A percentile compares a stretch with the other conserved stretches of the same genome.
These are phyloP conservation scores for Calephelis perditalis DNA, from an alignment of 2,888 invertebrate species.

Conservation along the genomic window DNA sequence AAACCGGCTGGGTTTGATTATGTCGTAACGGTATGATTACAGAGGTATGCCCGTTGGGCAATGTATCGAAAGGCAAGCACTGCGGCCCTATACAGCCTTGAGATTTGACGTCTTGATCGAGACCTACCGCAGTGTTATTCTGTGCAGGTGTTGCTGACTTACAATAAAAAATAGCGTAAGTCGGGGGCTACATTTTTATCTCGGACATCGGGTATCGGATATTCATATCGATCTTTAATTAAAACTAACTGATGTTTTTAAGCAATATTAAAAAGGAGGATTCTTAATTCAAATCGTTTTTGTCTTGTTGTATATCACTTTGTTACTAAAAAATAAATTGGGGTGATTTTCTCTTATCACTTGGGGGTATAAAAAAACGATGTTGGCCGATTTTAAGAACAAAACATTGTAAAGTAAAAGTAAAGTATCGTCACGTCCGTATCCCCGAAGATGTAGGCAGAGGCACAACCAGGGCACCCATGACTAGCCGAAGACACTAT, in stretches of 20 bases:
- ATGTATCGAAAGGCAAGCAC: constrained; percentile 57
- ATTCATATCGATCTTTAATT: constrained; percentile 49
- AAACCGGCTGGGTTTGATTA: constrained; percentile 30
- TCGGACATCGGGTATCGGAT: constrained; percentile 38
- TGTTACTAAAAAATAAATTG: too few species aligned
- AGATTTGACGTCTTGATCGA: constrained; percentile 76
- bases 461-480: too few species aligned
- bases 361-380: too few species aligned
- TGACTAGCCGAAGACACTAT: too few species aligned
- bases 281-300: too few species aligned
- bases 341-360: too few species aligned
- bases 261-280: too few species aligned
- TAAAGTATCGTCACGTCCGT: too few species aligned
- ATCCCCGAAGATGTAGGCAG: too few species aligned
- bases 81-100: constrained; percentile 63
- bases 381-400: too few species aligned
- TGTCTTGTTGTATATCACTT: too few species aligned
- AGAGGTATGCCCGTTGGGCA: constrained; percentile 48
- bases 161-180: constrained; percentile 69
- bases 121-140: constrained; percentile 73
- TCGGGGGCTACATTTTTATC: constrained; percentile 56
- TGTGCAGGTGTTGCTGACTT: constrained; percentile 66
- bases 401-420: too few species aligned
- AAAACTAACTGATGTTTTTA: constrained; percentile 28
- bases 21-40: constrained; percentile 47